These are phyloP conservation scores for Hyalella azteca DNA, from an alignment of 2,888 invertebrate genomes.

Conservation along the genomic window DNA sequence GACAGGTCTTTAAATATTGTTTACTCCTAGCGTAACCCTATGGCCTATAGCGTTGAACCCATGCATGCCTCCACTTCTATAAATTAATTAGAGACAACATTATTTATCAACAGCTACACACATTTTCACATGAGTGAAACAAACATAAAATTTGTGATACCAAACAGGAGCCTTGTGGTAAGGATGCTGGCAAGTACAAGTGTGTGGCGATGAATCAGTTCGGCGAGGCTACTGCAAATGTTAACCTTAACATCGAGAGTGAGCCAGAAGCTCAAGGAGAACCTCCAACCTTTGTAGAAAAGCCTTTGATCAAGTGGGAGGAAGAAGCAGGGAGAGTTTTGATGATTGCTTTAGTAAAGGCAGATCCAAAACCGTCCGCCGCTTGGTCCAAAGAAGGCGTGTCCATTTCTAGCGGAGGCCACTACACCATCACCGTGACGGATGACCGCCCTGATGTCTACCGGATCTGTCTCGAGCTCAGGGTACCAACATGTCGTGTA, in stretches of 20 bases:
- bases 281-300: slow-evolving; percentile 84
- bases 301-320: slow-evolving; percentile 68
- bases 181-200: slow-evolving; percentile 68
- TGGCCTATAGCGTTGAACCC: not conserved
- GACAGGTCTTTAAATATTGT: no score
- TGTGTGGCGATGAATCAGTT: slow-evolving; percentile 66
- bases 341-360: slow-evolving; percentile 81
- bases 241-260: slow-evolving; percentile 67
- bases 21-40: no score
- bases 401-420: slow-evolving; percentile 49
- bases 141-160: slow-evolving; percentile 22
- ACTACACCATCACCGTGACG: slow-evolving; percentile 51
- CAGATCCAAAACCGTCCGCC: slow-evolving; percentile 65
- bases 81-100: no score
- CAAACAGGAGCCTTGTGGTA: slow-evolving; percentile 65
- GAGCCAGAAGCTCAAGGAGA: slow-evolving; percentile 70
- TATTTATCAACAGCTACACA: not conserved
- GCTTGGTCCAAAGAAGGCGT: slow-evolving; percentile 71
- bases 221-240: slow-evolving; percentile 67
- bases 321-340: slow-evolving; percentile 77
- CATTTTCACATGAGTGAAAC: not conserved
- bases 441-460: slow-evolving; percentile 55
- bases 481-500: slow-evolving; percentile 48
- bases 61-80: not conserved
- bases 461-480: slow-evolving; percentile 58